Base-by-base conservation (phyloP, 2,113 vertebrate species). In the Hemichromis elongatus region DNA sequence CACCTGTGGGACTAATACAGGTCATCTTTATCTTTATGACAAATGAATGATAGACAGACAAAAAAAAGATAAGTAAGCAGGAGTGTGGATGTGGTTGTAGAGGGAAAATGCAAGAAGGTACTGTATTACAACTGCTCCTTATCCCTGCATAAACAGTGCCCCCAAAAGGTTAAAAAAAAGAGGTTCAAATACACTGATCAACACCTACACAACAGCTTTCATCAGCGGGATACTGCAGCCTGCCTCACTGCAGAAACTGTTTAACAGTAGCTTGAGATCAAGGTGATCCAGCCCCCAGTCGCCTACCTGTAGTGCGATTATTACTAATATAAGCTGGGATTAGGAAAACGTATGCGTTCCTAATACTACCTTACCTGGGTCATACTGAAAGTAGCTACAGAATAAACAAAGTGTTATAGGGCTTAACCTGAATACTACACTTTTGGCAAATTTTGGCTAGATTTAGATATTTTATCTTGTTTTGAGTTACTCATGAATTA, bases 91-190 rank as follows among this genome's bases (percentile, higher is more conserved):
- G 37, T 56, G 56, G 77, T 85, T 70, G 53, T 55, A 54, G 63
- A 57, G 30, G 4, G 40, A 19, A 68, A 59, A 56, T 35, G 13
- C 56, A 70, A 33, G 45, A 75, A 52, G 10, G 26, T 26, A 63
- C 33, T 21, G 24, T 6, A 55, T 47, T 3, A 59, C 11, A 16
- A 77, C 4, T 24, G 59, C 52, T 45, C 37, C 35, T 75, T 59
- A 88, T 91, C 30, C 86, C 10, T 92, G 79, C 52, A 77, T 84
- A 37, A 90, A 88, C 88, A 93, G 81, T 86, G 89, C 95, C 95
- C 83, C 88, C 95, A 84, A 82, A 73, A 90, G 94, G 94, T 80
- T 63, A 66, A 47, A 61, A 80, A 73, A 19, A 59, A 35, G 5
- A 83, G 42, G 19, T 75, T 45, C 30, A 79, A 18, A 40, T 28